Conservation (phyloP, 2,888 invertebrate species). For the Peribatodes rhomboidaria region DNA sequence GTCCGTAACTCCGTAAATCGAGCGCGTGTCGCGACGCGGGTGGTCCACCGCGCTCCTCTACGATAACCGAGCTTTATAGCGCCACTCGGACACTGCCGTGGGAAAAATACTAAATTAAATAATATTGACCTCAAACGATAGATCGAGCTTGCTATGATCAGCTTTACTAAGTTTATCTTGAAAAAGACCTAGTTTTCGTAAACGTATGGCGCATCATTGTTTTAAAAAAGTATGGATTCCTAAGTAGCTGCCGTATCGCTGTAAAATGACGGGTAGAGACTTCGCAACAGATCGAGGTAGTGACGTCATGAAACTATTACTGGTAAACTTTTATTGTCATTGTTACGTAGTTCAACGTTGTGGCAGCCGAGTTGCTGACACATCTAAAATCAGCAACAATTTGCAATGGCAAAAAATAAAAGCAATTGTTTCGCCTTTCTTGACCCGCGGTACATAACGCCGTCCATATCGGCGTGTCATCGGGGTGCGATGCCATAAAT, state of each 20-base stretch:
- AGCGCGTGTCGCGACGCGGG: slow-evolving; percentile 66
- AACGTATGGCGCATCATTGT: too few species aligned
- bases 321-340: too few species aligned
- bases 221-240: too few species aligned
- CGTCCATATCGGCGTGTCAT: slow-evolving; percentile 54
- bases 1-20: slow-evolving; percentile 60
- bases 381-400: neutral
- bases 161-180: neutral
- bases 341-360: too few species aligned
- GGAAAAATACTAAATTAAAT: slow-evolving; percentile 35
- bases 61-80: slow-evolving; percentile 37
- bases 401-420: neutral
- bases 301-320: too few species aligned
- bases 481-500: slow-evolving; percentile 56
- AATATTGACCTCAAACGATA: slow-evolving; percentile 3
- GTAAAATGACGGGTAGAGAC: too few species aligned
- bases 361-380: too few species aligned
- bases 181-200: too few species aligned
- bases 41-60: slow-evolving; percentile 56
- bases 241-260: too few species aligned
- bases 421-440: neutral
- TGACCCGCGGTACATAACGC: slow-evolving; percentile 42
- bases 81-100: slow-evolving; percentile 24
- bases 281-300: too few species aligned
- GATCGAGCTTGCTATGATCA: neutral